phyloP scores from a whole-genome alignment of 2,113 vertebrate species.

The Nanorana parkeri region DNA sequence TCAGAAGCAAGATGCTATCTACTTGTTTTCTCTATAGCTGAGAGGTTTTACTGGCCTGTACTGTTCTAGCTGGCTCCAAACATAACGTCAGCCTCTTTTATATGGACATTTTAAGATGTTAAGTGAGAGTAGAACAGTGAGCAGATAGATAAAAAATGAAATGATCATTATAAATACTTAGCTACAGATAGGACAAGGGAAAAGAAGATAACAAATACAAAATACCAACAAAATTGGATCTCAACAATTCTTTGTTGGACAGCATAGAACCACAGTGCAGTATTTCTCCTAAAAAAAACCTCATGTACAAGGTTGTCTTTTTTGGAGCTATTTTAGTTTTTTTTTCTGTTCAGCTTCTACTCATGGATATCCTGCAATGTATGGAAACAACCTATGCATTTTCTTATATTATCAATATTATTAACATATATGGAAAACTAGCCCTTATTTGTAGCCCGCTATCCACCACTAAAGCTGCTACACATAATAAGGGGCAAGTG shows the following conservation, averaged over 20 bases:
- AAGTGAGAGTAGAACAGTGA: conserved; percentile 20
- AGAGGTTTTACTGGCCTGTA: conserved; percentile 28
- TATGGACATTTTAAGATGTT: conserved; percentile 32
- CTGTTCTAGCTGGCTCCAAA: neutral
- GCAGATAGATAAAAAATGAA: conserved; percentile 31
- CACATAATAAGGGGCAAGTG: no score
- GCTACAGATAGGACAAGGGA: neutral
- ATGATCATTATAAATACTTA: conserved; percentile 11
- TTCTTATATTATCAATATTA: no score
- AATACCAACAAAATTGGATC: neutral
- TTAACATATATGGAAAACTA: no score
- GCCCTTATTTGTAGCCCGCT: no score
- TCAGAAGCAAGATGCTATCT: conserved; percentile 43
- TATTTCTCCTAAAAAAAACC: neutral
- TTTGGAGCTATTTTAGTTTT: no score
- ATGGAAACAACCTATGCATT: no score
- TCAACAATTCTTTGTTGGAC: neutral
- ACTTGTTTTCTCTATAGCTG: conserved; percentile 10
- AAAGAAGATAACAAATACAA: conserved; percentile 3
- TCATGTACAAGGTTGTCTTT: no score
- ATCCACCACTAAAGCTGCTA: no score
- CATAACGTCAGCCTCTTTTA: conserved; percentile 3
- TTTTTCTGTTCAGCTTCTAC: no score
- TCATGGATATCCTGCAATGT: no score
- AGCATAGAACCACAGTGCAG: neutral